Evolutionary conservation across 1,140 invertebrate species (phyloP), one percentile per base, ranked within the genome.

Genomic region (Drosophila cardini): DNA sequence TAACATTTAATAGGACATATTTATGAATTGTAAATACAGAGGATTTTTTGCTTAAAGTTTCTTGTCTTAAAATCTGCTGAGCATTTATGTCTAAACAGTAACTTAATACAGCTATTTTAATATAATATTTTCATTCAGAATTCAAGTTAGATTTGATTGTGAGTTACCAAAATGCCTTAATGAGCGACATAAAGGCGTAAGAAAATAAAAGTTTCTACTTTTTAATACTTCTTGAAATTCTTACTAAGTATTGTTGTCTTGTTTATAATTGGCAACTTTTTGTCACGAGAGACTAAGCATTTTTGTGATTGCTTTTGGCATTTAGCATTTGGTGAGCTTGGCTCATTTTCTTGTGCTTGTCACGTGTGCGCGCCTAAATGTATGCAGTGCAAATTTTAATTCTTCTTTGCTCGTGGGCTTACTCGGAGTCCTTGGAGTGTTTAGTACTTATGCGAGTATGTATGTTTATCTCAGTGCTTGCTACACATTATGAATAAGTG

Each of bases 381-480:
- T 83, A 78, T 78, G 65, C 80, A 65, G 60, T 50, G 56, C 32
- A 62, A 67, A 80, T 80, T 84, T 80, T 62, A 80, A 80, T 73
- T 56, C 68, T 57, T 48, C 68, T 57, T 53, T 50, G 62, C 32
- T 38, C 30, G n/a, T 16, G 10, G 32, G 46, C 9, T 50, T 50
- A 18, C n/a, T 21, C 18, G 18, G 9, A 26, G 6, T n/a, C 10
- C 72, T 32, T 58, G 13, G 43, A 63, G 58, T 60, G 36, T 58
- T 53, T 64, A 46, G 50, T 50, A 46, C 43, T 43, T 46, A 3
- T 4, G 21, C 21, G 21, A 26, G 21, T 26, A 36, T 57, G 55
- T 40, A 13, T 57, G 46, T 16, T 9, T n/a, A 13, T 7, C 11
- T 34, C 4, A 16, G 38, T 64, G 48, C n/a, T 34, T 34, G 55